Percentiles rank a stretch among this genome's conserved stretches.
Conservation (phyloP, 2,888 invertebrate genomes). For the Drosophila mettleri region DNA sequence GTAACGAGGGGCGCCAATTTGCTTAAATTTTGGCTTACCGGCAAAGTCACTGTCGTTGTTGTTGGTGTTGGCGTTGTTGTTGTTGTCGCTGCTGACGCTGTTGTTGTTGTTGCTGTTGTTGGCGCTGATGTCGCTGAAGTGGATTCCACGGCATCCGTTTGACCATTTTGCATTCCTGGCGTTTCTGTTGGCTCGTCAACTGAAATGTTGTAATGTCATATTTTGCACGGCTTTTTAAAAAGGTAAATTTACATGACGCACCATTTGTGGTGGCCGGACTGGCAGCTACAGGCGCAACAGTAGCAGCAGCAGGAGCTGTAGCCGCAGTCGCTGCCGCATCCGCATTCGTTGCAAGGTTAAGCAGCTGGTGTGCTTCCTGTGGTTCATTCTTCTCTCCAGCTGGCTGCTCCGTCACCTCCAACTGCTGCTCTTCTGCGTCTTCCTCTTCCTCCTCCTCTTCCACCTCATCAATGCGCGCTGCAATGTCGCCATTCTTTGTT, state of each 20-base stretch:
- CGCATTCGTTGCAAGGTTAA: conserved; percentile 52
- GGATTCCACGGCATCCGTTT: conserved; percentile 38
- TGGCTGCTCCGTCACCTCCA: conserved; percentile 11
- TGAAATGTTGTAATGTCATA: conserved; percentile 37
- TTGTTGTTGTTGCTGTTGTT: background rate
- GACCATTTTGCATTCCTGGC: conserved; percentile 36
- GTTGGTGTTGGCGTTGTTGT: background rate
- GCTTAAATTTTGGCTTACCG: conserved; percentile 85
- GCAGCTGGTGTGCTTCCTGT: conserved; percentile 32
- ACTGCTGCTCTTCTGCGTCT: conserved; percentile 16
- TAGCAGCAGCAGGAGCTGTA: background rate
- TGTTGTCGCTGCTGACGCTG: conserved; percentile 1
- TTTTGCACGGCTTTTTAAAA: conserved; percentile 31
- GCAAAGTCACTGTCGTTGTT: conserved; percentile 48
- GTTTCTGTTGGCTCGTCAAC: conserved; percentile 26
- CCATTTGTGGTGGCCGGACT: conserved; percentile 41
- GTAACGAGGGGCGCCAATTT: conserved; percentile 86
- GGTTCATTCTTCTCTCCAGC: conserved; percentile 23
- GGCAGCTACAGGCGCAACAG: background rate
- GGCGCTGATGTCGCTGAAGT: background rate
- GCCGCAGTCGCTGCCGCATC: conserved; percentile 15
- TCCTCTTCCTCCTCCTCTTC: conserved; percentile 71
- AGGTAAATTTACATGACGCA: conserved; percentile 58
- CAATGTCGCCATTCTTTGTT: conserved; percentile 70
- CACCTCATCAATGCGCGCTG: conserved; percentile 63